Evolutionary conservation across 2,797 vertebrate species (phyloP), one percentile per base, ranked within the genome.

Genomic region (Sebastes umbrosus): DNA sequence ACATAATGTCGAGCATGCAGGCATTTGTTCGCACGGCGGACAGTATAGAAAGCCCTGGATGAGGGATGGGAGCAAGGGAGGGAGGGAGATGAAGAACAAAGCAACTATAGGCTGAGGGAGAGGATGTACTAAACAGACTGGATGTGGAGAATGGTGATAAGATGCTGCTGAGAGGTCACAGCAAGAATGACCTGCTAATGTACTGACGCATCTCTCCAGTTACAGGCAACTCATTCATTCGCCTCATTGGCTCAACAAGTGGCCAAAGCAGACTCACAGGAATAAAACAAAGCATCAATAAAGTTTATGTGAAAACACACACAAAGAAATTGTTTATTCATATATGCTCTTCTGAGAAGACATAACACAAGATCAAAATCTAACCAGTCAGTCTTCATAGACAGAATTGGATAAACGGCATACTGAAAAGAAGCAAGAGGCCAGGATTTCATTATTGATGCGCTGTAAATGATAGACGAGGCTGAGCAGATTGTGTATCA

Each of bases 391-490:
- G 54, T 79, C 82, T 82, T 85, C 27, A 58, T 46, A 34, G 34
- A 75, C 27, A 57, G 63, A 90, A 83, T 31, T 79, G 54, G 75
- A 89, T 87, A 83, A 91, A 86, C 58, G 81, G 85, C 85, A 87
- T 77, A 90, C 77, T 91, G 90, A 91, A 92, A 89, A 85, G 87
- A 88, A 84, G 90, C 87, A 77, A 90, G 79, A 77, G 89, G 88
- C 85, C 82, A 81, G 74, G 78, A 86, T 85, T 96, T 74, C 73
- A 96, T 96, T 96, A 96, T 96, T 96, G 92, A 96, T 96, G 93
- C 18, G 79, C 83, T 95, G 93, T 96, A 95, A 96, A 96, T 95
- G 95, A 96, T 95, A 93, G 90, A 96, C 87, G 94, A 96, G 92
- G 94, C 93, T n/a, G 89, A 95, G 92, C 95, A 95, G 94, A 96